Conservation (phyloP, 2,888 invertebrate species). For the Sminthurides aquaticus region DNA sequence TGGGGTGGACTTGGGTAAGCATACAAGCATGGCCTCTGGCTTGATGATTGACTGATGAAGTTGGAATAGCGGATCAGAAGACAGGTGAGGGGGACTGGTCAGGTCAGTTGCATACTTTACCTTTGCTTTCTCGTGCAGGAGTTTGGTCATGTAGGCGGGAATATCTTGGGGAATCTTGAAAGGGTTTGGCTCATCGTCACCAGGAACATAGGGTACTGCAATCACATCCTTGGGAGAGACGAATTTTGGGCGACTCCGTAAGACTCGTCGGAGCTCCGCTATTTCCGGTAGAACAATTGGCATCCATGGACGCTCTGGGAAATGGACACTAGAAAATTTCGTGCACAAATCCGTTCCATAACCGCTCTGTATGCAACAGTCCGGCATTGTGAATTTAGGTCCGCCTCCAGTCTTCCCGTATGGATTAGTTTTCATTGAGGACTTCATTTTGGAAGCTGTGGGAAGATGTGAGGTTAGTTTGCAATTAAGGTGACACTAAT, state of each 20-base stretch:
- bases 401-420: too few species aligned
- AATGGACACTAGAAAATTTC: constrained; percentile 12
- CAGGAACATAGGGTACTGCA: constrained; percentile 30
- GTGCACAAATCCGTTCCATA: not conserved
- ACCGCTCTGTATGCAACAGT: not conserved
- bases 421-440: too few species aligned
- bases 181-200: constrained; percentile 37
- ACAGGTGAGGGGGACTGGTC: too few species aligned
- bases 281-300: constrained; percentile 15
- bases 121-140: constrained; percentile 28
- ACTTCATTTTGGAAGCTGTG: too few species aligned
- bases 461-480: too few species aligned
- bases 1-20: too few species aligned
- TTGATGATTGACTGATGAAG: too few species aligned
- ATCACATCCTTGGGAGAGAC: constrained; percentile 6
- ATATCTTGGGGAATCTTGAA: constrained; percentile 36
- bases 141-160: constrained; percentile 28
- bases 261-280: constrained; percentile 2
- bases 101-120: too few species aligned
- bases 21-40: too few species aligned
- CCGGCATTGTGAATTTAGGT: not conserved
- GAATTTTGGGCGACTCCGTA: constrained; percentile 15
- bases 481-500: too few species aligned
- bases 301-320: constrained; percentile 19
- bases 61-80: too few species aligned